phyloP scores from a whole-genome alignment of 2,113 vertebrate genomes.

The Antechinus stuartii region DNA sequence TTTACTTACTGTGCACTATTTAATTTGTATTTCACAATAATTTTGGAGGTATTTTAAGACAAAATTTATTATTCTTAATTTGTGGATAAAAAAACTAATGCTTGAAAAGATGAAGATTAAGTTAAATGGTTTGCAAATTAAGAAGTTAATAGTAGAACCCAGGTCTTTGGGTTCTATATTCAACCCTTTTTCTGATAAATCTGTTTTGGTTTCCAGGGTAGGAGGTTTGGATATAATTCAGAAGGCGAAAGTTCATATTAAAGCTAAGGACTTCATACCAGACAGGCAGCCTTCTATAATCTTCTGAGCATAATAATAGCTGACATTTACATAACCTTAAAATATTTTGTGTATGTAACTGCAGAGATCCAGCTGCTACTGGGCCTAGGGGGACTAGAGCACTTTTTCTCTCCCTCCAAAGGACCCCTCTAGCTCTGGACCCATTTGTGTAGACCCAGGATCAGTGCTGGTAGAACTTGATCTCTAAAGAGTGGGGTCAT shows the following conservation, averaged over 20 bases:
- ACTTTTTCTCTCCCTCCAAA: neutral
- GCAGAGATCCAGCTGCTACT: neutral
- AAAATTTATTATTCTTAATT: too few species aligned
- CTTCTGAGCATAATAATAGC: neutral
- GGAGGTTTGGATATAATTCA: neutral
- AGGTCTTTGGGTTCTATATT: neutral
- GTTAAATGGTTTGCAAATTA: neutral
- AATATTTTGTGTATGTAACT: neutral
- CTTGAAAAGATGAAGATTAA: too few species aligned
- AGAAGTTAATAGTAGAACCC: neutral
- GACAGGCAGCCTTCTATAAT: neutral
- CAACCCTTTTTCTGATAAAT: neutral
- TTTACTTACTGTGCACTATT: neutral
- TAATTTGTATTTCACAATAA: neutral
- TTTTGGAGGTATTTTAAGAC: neutral
- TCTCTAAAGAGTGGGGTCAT: neutral
- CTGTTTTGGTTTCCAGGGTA: neutral
- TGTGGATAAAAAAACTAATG: too few species aligned
- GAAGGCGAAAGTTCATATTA: neutral
- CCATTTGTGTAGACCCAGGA: neutral
- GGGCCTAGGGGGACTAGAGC: neutral
- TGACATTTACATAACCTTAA: neutral
- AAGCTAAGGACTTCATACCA: neutral
- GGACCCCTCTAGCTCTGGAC: neutral
- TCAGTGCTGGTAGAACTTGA: neutral